phyloP scores from a whole-genome alignment of 2,113 vertebrate species.

The Galemys pyrenaicus region DNA sequence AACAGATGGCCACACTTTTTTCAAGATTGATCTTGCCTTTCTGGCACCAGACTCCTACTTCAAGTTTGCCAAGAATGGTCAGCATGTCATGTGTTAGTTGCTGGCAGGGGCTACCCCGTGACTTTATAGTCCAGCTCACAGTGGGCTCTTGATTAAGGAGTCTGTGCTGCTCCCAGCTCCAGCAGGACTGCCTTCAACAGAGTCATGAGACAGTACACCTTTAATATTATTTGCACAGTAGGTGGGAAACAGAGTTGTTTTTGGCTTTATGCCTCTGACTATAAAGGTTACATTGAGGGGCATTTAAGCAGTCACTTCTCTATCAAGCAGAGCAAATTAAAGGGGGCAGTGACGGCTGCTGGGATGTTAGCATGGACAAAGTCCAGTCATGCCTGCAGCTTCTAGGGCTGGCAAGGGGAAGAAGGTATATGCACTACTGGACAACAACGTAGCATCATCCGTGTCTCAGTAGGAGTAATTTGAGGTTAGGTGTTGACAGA shows the following conservation, averaged over 20 bases:
- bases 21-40: slow-evolving; percentile 53
- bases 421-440: slow-evolving; percentile 24
- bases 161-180: slow-evolving; percentile 63
- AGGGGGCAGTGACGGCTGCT: slow-evolving; percentile 44
- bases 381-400: slow-evolving; percentile 57
- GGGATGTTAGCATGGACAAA: slow-evolving; percentile 47
- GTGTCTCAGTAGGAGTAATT: slow-evolving; percentile 51
- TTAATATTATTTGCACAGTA: slow-evolving; percentile 72
- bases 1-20: slow-evolving; percentile 34
- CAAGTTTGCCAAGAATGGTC: slow-evolving; percentile 69
- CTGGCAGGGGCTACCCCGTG: slow-evolving; percentile 68
- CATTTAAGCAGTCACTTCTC: slow-evolving; percentile 70
- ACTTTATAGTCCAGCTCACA: slow-evolving; percentile 71
- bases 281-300: slow-evolving; percentile 48
- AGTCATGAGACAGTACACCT: slow-evolving; percentile 78
- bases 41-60: slow-evolving; percentile 57
- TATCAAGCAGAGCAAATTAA: slow-evolving; percentile 73
- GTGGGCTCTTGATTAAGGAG: slow-evolving; percentile 69
- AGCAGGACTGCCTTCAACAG: slow-evolving; percentile 64
- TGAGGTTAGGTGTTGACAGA: slow-evolving; percentile 36
- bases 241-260: slow-evolving; percentile 73
- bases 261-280: slow-evolving; percentile 65
- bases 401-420: not conserved
- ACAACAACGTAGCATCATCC: not conserved
- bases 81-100: slow-evolving; percentile 73